A percentile compares a stretch with the other conserved stretches of the same genome.
phyloP scores from a whole-genome alignment of 2,888 invertebrate species.

The Escarpia spicata region DNA sequence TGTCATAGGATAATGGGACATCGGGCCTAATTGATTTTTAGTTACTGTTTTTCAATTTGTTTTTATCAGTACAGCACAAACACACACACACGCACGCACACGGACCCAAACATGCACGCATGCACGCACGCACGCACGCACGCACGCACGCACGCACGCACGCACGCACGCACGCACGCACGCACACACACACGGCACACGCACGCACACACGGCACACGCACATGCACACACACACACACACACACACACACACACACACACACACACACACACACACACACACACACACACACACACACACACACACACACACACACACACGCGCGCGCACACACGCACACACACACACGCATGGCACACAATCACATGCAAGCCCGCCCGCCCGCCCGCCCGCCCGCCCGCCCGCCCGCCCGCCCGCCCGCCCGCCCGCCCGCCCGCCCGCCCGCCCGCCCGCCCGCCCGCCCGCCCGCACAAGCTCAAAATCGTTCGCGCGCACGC shows the following conservation, averaged over 20 bases:
- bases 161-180: neutral
- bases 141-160: neutral
- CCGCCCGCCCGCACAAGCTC: neutral
- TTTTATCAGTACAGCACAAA: neutral
- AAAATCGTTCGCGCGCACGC: neutral
- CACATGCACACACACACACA: constrained; percentile 7
- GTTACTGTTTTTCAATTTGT: neutral
- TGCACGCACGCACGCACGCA: constrained; percentile 7
- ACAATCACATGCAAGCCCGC: neutral
- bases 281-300: neutral
- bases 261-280: neutral
- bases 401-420: neutral
- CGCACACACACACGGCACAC: neutral
- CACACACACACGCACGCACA: neutral
- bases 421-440: neutral
- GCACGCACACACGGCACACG: neutral
- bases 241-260: neutral
- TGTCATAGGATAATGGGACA: no score
- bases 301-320: neutral
- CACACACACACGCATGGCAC: neutral
- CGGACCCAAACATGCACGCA: constrained; percentile 14
- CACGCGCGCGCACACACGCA: neutral
- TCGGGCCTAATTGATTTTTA: no score
- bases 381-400: no score
- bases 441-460: neutral